phyloP scores from a whole-genome alignment of 1,140 invertebrate species.

The Cydia splendana region DNA sequence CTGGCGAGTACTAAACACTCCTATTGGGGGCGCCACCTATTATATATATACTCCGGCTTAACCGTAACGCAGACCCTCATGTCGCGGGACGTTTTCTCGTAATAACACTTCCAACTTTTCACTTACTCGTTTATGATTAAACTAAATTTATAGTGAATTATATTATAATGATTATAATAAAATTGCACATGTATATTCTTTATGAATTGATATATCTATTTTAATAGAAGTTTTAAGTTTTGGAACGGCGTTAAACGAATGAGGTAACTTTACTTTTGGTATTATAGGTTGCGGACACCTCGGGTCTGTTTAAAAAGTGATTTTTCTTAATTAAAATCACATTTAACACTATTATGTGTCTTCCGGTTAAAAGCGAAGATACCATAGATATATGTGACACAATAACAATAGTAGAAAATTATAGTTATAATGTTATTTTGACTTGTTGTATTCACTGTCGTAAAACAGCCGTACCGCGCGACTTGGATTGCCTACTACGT shows the following conservation, averaged over 20 bases:
- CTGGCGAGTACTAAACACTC: slow-evolving; percentile 44
- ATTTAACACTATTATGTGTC: background rate
- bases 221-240: background rate
- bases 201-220: slow-evolving; percentile 10
- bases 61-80: slow-evolving; percentile 17
- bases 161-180: background rate
- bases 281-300: background rate
- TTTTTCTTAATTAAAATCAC: background rate
- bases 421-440: background rate
- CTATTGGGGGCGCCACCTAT: slow-evolving; percentile 27
- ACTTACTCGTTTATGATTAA: slow-evolving; percentile 17
- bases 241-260: background rate
- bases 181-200: background rate
- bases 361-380: background rate
- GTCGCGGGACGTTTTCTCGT: slow-evolving; percentile 22
- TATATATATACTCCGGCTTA: slow-evolving; percentile 26
- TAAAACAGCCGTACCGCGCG: background rate
- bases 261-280: background rate
- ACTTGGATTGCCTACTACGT: background rate
- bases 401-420: background rate
- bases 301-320: background rate
- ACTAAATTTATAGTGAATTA: background rate
- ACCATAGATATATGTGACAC: background rate
- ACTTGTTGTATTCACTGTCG: background rate
- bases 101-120: slow-evolving; percentile 19